phyloP scores from a whole-genome alignment of 2,888 invertebrate genomes.

The Agonopterix arenella region DNA sequence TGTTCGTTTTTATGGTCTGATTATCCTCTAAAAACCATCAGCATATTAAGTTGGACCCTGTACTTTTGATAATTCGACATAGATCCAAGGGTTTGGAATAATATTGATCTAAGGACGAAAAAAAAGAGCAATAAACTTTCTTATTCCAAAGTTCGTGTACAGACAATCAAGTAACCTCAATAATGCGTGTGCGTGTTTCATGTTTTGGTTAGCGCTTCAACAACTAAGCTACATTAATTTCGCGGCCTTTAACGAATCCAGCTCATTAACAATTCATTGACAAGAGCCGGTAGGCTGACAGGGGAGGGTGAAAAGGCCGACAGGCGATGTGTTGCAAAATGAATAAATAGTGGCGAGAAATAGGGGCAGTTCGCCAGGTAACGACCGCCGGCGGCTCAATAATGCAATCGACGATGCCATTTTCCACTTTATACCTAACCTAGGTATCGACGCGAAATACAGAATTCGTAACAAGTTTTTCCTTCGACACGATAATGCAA shows the following conservation, averaged over 20 bases:
- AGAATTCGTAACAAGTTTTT: slow-evolving; percentile 52
- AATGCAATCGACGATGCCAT: slow-evolving; percentile 44
- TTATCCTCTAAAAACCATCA: no score
- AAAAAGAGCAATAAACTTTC: no score
- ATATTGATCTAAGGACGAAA: no score
- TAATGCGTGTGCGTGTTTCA: slow-evolving; percentile 42
- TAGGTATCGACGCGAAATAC: slow-evolving; percentile 38
- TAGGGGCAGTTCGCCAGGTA: slow-evolving; percentile 69
- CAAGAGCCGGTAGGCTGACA: slow-evolving; percentile 53
- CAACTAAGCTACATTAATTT: slow-evolving; percentile 56
- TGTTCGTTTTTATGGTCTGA: no score
- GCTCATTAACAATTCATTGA: slow-evolving; percentile 67
- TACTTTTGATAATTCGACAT: no score
- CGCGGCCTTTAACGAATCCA: slow-evolving; percentile 67
- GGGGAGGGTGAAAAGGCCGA: slow-evolving; percentile 62
- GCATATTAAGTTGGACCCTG: no score
- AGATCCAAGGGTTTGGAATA: no score
- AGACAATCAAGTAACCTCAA: no score
- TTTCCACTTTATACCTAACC: slow-evolving; percentile 22
- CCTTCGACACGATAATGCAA: slow-evolving; percentile 68
- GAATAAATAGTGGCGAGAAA: slow-evolving; percentile 74
- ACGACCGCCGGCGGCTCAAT: slow-evolving; percentile 55
- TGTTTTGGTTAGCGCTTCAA: slow-evolving; percentile 58
- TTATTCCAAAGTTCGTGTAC: no score
- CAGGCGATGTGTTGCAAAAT: slow-evolving; percentile 73